Percentiles rank a stretch among this genome's conserved stretches.
Evolutionary conservation across 2,797 vertebrate genomes (phyloP).

Genomic region (Onychomys torridus): DNA sequence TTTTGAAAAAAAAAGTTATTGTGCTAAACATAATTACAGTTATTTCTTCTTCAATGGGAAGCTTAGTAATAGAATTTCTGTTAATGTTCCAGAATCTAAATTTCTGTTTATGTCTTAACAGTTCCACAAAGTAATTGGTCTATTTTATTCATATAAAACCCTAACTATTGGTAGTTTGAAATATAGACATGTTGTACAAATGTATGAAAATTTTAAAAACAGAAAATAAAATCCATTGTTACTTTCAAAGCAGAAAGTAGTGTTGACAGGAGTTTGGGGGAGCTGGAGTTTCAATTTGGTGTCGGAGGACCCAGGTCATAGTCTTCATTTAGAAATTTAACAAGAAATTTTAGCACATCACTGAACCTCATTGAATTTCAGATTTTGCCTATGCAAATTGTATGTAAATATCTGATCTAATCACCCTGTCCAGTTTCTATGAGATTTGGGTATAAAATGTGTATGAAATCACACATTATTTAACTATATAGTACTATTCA

Average conservation of each 20-base stretch:
- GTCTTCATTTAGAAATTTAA: not conserved
- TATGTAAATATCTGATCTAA: constrained; percentile 44
- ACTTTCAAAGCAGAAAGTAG: constrained; percentile 6
- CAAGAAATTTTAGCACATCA: not conserved
- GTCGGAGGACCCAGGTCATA: not conserved
- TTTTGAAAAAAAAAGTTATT: constrained; percentile 42
- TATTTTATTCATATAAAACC: constrained; percentile 56
- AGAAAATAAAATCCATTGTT: not conserved
- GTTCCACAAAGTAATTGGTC: constrained; percentile 54
- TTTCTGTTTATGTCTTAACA: constrained; percentile 68
- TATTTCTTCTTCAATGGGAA: constrained; percentile 69
- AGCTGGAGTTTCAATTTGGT: not conserved
- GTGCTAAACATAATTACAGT: constrained; percentile 64
- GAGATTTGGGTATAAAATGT: not conserved
- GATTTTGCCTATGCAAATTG: constrained; percentile 2
- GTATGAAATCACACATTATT: not conserved
- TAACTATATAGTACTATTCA: not conserved
- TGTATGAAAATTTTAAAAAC: constrained; percentile 34
- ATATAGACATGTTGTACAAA: not conserved
- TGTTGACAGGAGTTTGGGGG: not conserved
- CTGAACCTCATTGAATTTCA: constrained; percentile 53
- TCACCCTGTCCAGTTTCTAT: not conserved
- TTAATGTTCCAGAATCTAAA: constrained; percentile 66
- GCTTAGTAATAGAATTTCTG: constrained; percentile 59
- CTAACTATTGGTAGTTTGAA: constrained; percentile 15